phyloP scores from a whole-genome alignment of 92 coral and sea anemone species.

The Zoanthus gigantus region DNA sequence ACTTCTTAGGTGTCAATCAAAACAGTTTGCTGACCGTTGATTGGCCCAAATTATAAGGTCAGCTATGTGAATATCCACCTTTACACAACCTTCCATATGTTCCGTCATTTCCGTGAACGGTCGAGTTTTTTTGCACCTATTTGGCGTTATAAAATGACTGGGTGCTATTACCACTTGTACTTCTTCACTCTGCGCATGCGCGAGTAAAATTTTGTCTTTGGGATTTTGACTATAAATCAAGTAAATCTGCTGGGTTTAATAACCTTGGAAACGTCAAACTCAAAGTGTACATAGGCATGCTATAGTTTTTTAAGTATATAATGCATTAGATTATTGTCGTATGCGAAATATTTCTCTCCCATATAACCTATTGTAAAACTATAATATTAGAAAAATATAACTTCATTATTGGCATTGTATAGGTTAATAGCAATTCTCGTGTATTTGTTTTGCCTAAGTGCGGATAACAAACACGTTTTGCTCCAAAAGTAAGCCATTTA shows the following conservation, averaged over 20 bases:
- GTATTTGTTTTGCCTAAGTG: conserved; percentile 1
- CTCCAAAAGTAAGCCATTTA: neutral
- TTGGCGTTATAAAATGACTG: neutral
- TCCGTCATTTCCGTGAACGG: neutral
- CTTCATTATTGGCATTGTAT: conserved; percentile 5
- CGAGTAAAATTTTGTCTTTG: conserved; percentile 8
- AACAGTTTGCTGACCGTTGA: conserved; percentile 13
- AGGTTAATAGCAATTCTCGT: neutral
- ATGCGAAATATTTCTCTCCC: neutral
- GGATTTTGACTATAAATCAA: neutral
- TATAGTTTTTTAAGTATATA: neutral
- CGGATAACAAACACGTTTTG: neutral
- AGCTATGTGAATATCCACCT: neutral
- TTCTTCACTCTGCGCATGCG: conserved; percentile 46
- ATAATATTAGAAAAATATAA: conserved; percentile 14
- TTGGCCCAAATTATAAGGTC: neutral
- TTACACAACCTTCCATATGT: neutral
- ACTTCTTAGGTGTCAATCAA: conserved; percentile 71
- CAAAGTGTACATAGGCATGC: neutral
- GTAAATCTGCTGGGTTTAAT: too few species aligned
- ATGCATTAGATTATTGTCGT: conserved; percentile 9
- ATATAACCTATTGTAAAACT: conserved; percentile 26
- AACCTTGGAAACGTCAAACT: neutral
- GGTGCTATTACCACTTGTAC: conserved; percentile 39
- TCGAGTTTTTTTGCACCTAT: neutral